Evolutionary conservation across 2,888 invertebrate genomes (phyloP).

Genomic region (Cheilosia urbana): DNA sequence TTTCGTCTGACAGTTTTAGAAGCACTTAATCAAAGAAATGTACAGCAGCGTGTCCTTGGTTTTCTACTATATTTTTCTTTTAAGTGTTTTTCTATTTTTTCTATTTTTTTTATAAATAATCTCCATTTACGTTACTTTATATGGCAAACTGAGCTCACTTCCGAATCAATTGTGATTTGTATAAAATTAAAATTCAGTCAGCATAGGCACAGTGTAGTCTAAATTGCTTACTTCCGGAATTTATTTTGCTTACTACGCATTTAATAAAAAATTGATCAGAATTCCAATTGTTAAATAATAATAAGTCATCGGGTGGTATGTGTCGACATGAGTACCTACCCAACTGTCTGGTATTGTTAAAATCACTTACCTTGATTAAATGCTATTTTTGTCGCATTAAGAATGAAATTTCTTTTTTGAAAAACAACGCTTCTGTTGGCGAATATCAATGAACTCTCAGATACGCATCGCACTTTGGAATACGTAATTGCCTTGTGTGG

Average conservation of each 20-base stretch:
- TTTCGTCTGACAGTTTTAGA: neutral
- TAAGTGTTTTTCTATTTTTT: no score
- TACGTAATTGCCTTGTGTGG: neutral
- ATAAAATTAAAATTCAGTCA: neutral
- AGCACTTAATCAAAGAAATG: neutral
- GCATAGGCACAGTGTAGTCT: neutral
- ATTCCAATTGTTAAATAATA: neutral
- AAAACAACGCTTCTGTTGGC: neutral
- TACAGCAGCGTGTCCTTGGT: neutral
- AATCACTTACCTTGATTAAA: conserved; percentile 1
- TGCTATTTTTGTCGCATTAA: conserved; percentile 6
- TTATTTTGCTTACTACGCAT: neutral
- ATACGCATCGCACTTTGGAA: neutral
- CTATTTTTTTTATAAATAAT: neutral
- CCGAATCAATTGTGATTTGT: neutral
- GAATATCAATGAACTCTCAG: conserved; percentile 1
- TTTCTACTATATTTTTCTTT: neutral
- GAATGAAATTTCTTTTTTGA: neutral
- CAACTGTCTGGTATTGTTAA: conserved; percentile 4
- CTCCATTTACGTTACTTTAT: neutral
- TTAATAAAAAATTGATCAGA: neutral
- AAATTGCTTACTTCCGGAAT: neutral
- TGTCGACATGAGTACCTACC: neutral
- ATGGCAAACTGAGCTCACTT: neutral
- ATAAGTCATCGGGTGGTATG: neutral